Evolutionary conservation across 1,140 invertebrate genomes (phyloP).

Genomic region (Drosophila nigromelanica): DNA sequence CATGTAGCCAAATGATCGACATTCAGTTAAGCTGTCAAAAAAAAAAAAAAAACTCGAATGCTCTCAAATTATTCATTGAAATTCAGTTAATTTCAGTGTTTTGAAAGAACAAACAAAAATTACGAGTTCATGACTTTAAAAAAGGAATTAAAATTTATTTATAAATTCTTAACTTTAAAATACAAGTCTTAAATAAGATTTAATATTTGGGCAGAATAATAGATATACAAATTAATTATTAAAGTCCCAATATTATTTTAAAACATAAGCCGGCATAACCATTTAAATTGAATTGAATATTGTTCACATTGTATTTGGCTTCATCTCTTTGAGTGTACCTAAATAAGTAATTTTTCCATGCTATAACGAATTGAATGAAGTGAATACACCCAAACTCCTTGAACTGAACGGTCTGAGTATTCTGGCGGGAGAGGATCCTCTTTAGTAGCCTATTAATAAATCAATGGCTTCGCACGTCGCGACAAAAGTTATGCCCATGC

Average conservation of each 20-base stretch:
- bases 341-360: background rate
- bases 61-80: too few relatives aligned
- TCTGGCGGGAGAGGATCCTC: background rate
- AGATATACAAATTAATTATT: too few relatives aligned
- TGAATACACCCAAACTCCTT: background rate
- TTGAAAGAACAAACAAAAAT: too few relatives aligned
- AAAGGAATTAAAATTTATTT: too few relatives aligned
- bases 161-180: too few relatives aligned
- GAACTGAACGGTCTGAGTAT: background rate
- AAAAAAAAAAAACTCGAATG: too few relatives aligned
- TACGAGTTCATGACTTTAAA: too few relatives aligned
- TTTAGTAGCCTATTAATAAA: conserved; percentile 65
- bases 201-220: too few relatives aligned
- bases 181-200: too few relatives aligned
- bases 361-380: background rate
- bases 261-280: too few relatives aligned
- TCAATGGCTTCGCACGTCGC: conserved; percentile 63
- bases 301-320: background rate
- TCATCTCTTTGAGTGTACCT: background rate
- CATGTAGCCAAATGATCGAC: background rate
- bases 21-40: background rate
- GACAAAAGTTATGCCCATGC: conserved; percentile 58
- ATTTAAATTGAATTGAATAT: background rate
- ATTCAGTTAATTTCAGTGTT: too few relatives aligned
- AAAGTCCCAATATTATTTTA: too few relatives aligned